Evolutionary conservation across 2,888 invertebrate genomes (phyloP).

Genomic region (Athrips mouffetella): DNA sequence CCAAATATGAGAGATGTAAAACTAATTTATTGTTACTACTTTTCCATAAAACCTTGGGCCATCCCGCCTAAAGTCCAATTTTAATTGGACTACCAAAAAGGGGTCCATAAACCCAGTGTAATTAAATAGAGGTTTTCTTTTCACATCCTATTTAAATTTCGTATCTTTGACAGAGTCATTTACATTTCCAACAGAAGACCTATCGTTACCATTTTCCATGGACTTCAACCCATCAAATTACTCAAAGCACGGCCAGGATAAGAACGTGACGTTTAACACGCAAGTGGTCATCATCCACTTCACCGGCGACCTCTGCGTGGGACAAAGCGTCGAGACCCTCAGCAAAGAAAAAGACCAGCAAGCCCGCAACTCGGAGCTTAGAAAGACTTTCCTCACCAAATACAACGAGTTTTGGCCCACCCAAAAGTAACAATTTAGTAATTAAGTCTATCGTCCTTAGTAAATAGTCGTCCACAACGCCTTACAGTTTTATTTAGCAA

Average conservation of each 20-base stretch:
- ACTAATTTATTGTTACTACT: too few species aligned
- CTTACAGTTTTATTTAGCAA: too few species aligned
- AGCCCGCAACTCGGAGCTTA: constrained; percentile 79
- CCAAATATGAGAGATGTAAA: too few species aligned
- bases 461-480: too few species aligned
- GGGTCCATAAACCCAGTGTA: too few species aligned
- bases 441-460: constrained; percentile 38
- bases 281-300: constrained; percentile 82
- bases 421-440: constrained; percentile 53
- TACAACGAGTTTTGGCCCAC: constrained; percentile 72
- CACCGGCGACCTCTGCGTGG: constrained; percentile 75
- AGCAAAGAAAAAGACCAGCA: constrained; percentile 82
- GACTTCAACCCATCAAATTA: constrained; percentile 57
- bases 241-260: constrained; percentile 57
- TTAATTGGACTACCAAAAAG: too few species aligned
- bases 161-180: neutral
- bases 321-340: constrained; percentile 78
- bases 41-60: too few species aligned
- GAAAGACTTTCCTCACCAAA: constrained; percentile 74
- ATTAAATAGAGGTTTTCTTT: too few species aligned
- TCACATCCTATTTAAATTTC: too few species aligned
- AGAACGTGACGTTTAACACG: constrained; percentile 70
- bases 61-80: too few species aligned
- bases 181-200: constrained; percentile 38
- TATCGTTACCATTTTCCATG: constrained; percentile 49